Evolutionary conservation across 1,140 invertebrate species (phyloP), one percentile per base, ranked within the genome.

Genomic region (Listronotus bonariensis): DNA sequence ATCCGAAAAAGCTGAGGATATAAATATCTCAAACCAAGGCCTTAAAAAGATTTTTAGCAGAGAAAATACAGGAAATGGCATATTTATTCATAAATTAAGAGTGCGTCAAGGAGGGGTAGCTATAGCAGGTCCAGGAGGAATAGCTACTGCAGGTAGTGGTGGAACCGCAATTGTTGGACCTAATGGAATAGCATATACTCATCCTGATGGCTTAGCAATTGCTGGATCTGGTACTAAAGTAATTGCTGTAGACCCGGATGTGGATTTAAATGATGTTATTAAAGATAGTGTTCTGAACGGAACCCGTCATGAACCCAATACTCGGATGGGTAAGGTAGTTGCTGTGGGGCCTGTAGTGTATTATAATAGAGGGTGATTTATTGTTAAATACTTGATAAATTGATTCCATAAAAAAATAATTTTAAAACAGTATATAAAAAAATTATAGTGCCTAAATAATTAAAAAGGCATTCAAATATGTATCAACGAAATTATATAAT

Each of bases 91-190:
- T 60, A 82, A 81, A 65, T 68, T 89, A 8, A 86, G 83, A 73
- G 87, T 90, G 8, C 80, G 85, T 49, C 83, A 83, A 74, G 88
- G 88, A 7, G 88, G 88, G 12, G 87, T 90, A 0, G 88, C 88
- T 0, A 89, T 90, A 26, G 88, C 88, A 1, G 88, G 88, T 0
- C 88, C 88, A 0, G 88, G 88, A 8, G 88, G 88, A 46, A 86
- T 89, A 40, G 88, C 88, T 0, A 89, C 87, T 2, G 88, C 88
- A 1, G 88, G 88, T 7, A 84, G 82, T 65, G 88, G 88, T 3
- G 88, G 88, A 7, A 88, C 88, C 0, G 88, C 88, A 0, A 88
- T 90, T 41, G 88, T 90, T 1, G 88, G 88, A 5, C 87, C 88
- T 6, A 87, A 87, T 9, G 88, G 88, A 0, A 80, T 87, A 31